Evolutionary conservation across 2,888 invertebrate genomes (phyloP).

Genomic region (Nymphalis polychloros): DNA sequence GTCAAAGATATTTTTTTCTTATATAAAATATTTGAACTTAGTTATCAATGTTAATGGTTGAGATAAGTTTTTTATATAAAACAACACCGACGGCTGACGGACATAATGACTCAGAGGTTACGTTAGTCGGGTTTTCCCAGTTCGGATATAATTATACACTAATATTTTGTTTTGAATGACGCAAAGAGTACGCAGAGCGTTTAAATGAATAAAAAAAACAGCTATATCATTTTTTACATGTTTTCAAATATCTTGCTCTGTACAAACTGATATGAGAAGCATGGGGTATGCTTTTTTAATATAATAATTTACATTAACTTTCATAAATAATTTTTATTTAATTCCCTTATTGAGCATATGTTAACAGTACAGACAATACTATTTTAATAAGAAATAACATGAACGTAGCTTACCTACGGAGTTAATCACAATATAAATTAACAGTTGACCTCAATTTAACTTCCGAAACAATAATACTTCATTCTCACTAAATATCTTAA

Average conservation of each 20-base stretch:
- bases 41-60: no score
- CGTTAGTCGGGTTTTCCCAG: constrained; percentile 33
- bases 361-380: no score
- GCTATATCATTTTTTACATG: no score
- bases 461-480: not conserved
- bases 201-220: not conserved
- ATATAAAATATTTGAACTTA: no score
- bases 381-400: no score
- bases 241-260: no score
- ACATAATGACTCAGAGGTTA: constrained; percentile 29
- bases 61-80: not conserved
- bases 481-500: not conserved
- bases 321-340: no score
- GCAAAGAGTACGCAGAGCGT: not conserved
- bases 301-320: no score
- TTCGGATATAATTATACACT: constrained; percentile 12
- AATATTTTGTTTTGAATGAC: constrained; percentile 16
- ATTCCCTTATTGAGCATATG: no score
- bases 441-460: not conserved
- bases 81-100: not conserved
- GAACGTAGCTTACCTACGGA: not conserved
- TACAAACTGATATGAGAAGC: no score
- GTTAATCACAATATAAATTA: not conserved
- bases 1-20: no score
- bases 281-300: no score